Evolutionary conservation across 2,797 vertebrate genomes (phyloP), one percentile per base, ranked within the genome.

Genomic region (Lycodopsis pacificus): DNA sequence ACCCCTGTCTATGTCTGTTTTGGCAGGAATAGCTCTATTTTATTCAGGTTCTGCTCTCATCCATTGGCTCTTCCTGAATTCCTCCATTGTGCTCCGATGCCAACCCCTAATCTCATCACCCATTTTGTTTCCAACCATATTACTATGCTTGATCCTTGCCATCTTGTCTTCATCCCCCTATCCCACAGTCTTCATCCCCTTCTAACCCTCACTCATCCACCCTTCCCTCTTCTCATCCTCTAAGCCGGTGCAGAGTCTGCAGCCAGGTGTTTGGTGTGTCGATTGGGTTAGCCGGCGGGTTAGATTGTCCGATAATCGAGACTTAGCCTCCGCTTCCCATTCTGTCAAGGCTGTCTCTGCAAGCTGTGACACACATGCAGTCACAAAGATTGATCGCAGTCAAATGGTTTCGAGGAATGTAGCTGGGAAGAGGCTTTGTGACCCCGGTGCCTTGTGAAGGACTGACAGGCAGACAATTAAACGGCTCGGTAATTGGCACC

Each of bases 301-400:
- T 71, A 65, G 84, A 86, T 70, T 25, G 62, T 82, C 79, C 65
- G 66, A 84, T 82, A 71, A 77, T 65, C 27, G 53, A 58, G 80
- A 62, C 49, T 71, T 51, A 54, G 51, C 64, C 46, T 58, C n/a
- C 44, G 5, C 61, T 54, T 69, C 40, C 32, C 30, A 5, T 25
- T 74, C 62, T 76, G 51, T 61, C 58, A 9, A 49, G 44, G 22
- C 61, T 62, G 46, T 49, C 56, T 58, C 42, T 64, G 48, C 44
- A 75, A 49, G 27, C 34, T 54, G 40, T 51, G 73, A 63, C 72
- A 63, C 48, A 48, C 69, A 25, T 57, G 27, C 51, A 34, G 27
- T 62, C 76, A 65, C 54, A 76, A 36, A 64, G 56, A 53, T 63
- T 68, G 57, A 76, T 67, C 66, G 27, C 51, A 72, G 59, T 73